phyloP scores from a whole-genome alignment of 1,140 invertebrate species.

The Drosophila miranda region DNA sequence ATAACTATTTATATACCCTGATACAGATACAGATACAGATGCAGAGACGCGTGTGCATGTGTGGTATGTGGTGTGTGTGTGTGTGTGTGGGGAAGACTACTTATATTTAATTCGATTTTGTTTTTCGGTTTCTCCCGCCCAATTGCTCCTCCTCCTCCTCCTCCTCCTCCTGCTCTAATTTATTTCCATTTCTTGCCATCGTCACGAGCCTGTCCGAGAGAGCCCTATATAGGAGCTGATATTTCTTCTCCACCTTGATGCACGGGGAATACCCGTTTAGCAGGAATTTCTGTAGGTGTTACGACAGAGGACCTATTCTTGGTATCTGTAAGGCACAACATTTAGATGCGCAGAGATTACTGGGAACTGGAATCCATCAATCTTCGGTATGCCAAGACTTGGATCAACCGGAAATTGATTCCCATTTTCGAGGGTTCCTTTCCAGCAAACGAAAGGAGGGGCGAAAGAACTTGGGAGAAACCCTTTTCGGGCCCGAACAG shows the following conservation, averaged over 20 bases:
- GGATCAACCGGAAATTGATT: conserved; percentile 60
- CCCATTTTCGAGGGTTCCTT: conserved; percentile 1
- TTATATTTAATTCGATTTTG: conserved; percentile 74
- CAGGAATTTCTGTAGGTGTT: conserved; percentile 16
- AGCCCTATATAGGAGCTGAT: background rate
- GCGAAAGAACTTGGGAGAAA: conserved; percentile 23
- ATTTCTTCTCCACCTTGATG: conserved; percentile 23
- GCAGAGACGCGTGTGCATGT: conserved; percentile 4
- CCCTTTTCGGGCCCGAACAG: conserved; percentile 33
- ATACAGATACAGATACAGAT: conserved; percentile 17
- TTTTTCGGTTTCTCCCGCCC: conserved; percentile 12
- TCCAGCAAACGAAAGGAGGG: conserved; percentile 12
- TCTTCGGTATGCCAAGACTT: background rate
- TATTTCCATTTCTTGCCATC: conserved; percentile 69
- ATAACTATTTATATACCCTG: conserved; percentile 64
- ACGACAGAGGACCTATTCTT: conserved; percentile 15
- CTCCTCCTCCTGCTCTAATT: conserved; percentile 43
- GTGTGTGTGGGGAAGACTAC: conserved; percentile 40
- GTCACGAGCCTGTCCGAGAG: conserved; percentile 48
- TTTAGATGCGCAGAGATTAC: conserved; percentile 23
- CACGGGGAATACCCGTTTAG: conserved; percentile 32
- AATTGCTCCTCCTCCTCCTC: conserved; percentile 1
- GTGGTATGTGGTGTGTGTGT: conserved; percentile 21
- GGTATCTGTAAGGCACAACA: conserved; percentile 33
- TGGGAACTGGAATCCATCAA: conserved; percentile 5